Evolutionary conservation across 2,888 invertebrate species (phyloP), one percentile per base, ranked within the genome.

Genomic region (Schizaphis graminum): DNA sequence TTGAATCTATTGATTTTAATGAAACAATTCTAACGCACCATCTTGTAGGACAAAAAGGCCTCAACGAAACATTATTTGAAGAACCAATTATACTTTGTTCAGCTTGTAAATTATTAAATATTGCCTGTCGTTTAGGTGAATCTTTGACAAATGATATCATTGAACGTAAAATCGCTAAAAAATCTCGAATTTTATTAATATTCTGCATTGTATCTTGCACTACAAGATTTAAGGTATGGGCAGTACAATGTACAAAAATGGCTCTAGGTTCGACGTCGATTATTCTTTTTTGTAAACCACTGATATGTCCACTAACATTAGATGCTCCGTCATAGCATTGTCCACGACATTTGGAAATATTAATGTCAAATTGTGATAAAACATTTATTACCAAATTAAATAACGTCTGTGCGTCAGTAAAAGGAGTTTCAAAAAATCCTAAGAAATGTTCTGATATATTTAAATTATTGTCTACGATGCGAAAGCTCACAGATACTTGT

Each of bases 271-370:
- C 95, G 21, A 84, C 88, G 35, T 94, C 93, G 94, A 94, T 95
- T 77, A 95, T 93, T 95, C 94, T 95, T 94, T 77, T 90, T 95
- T 95, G 95, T 57, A 94, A 89, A 26, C 92, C 94, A 93, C 91
- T 94, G 84, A 94, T 93, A 86, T 95, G 85, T 41, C 94, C 94
- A 89, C 94, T 93, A 26, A 91, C 35, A 95, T 95, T 88, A 11
- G 94, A 92, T 10, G 95, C 95, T 0, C 95, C 95, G 92, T 95
- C 95, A 93, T 94, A 95, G 92, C 95, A 95, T 89, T 95, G 95
- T 88, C 95, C 95, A 24, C 95, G 89, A 49, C 95, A 85, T 94
- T 95, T 95, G 21, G 88, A 41, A 90, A 93, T 88, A 89, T 94
- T 67, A 91, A 95, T 95, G n/a, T 95, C 89, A 94, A 94, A 95